Evolutionary conservation across 2,113 vertebrate genomes (phyloP).

Genomic region (Elephas maximus): DNA sequence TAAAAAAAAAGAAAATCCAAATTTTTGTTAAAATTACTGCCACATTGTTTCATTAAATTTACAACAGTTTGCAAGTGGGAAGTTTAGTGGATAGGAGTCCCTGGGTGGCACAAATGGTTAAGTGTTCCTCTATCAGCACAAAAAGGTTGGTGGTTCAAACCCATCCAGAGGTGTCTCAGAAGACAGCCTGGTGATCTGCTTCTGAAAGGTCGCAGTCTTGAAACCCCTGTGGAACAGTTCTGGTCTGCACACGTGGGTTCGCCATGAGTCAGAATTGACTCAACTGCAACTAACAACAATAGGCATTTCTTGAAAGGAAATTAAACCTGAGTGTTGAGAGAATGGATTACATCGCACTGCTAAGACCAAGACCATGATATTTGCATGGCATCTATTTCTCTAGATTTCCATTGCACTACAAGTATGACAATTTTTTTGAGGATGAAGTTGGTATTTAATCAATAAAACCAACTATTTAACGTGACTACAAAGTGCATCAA

Average conservation of each 20-base stretch:
- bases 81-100: not conserved
- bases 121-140: not conserved
- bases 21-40: constrained; percentile 20
- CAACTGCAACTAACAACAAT: not conserved
- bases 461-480: constrained; percentile 60
- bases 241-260: not conserved
- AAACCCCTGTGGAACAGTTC: not conserved
- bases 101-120: not conserved
- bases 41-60: not conserved
- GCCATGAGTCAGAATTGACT: not conserved
- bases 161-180: not conserved
- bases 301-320: not conserved
- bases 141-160: not conserved
- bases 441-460: not conserved
- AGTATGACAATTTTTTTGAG: not conserved
- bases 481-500: constrained; percentile 24
- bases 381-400: not conserved
- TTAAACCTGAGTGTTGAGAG: not conserved
- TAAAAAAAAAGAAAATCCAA: constrained; percentile 18
- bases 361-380: not conserved
- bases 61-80: not conserved
- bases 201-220: not conserved
- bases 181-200: not conserved
- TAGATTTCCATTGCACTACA: not conserved
- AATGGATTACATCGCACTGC: not conserved